A percentile compares a stretch with the other conserved stretches of the same genome.
Evolutionary conservation across 2,888 invertebrate genomes (phyloP).

Genomic region (Xiphydria camelus): DNA sequence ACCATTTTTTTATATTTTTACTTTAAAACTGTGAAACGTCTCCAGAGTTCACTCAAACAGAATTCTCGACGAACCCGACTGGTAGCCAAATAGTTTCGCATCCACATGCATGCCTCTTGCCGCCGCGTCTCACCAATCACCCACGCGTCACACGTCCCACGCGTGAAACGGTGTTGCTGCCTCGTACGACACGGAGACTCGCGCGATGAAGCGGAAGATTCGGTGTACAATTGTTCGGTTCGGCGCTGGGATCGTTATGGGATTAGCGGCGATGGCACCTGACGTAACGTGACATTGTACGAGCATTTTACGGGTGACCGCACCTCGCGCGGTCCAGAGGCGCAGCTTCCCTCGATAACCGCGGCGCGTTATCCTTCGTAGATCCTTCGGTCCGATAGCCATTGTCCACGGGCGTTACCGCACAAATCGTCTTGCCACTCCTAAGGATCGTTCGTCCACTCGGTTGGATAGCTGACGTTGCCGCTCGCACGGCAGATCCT

Average conservation of each 20-base stretch:
- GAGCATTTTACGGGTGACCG: conserved; percentile 37
- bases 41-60: too few species aligned
- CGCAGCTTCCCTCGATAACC: too few species aligned
- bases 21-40: too few species aligned
- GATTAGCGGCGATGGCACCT: conserved; percentile 26
- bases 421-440: conserved; percentile 27
- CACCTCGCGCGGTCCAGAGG: conserved; percentile 26
- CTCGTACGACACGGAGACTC: too few species aligned
- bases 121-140: too few species aligned
- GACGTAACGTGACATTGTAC: conserved; percentile 27
- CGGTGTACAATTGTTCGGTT: not conserved
- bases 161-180: too few species aligned
- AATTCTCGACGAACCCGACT: too few species aligned
- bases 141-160: too few species aligned
- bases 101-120: too few species aligned
- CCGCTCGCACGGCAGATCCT: conserved; percentile 46
- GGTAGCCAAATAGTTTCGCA: too few species aligned
- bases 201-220: not conserved
- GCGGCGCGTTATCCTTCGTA: conserved; percentile 32
- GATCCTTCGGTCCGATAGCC: conserved; percentile 35
- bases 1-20: too few species aligned
- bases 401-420: conserved; percentile 34
- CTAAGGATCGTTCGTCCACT: conserved; percentile 4
- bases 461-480: conserved; percentile 42
- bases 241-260: not conserved